Base-by-base conservation (phyloP, 2,113 vertebrate species). In the Castor canadensis region DNA sequence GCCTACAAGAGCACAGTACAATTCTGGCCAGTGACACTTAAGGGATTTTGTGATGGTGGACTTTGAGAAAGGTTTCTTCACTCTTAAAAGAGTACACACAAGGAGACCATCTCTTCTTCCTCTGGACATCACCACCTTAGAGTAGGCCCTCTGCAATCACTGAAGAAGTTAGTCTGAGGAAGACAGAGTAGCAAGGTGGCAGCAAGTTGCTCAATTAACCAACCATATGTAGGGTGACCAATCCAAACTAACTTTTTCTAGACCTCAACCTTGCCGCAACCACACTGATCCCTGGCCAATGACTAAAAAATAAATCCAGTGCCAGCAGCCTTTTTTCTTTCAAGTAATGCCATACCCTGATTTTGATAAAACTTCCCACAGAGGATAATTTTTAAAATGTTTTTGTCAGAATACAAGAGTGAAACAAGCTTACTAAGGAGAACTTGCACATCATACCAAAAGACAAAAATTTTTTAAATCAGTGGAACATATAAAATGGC, bases 371-470 rank as follows among this genome's bases (percentile, higher is more conserved):
- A 87, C 30, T 45, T 38, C 7, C 13, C 17, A 40, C 2, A 58
- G 26, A n/a, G 12, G 43, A 79, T 62, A 35, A 49, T 91, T 91
- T 79, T 56, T 76, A 75, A 85, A 17, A 16, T 22, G 49, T 56
- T 84, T 62, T 64, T 62, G 40, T 79, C 73, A 73, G 47, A 95
- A 91, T 30, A 80, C 40, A 91, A 95, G 81, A 45, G 88, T 62
- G 26, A 92, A 75, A 75, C 69, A 84, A 93, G 24, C 8, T 85
- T 75, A 89, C 35, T 72, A 67, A 64, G 69, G 4, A 89, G 22
- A 89, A 54, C 30, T 79, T 64, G 49, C 22, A 71, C 22, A 30
- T 85, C 79, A 67, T 22, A 72, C 47, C 43, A 62, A 94, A 95
- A 82, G 28, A 13, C 43, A 64, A 6, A 54, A 54, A 17, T 81